Evolutionary conservation across 2,113 vertebrate species (phyloP).

Genomic region (Amphilophus citrinellus): DNA sequence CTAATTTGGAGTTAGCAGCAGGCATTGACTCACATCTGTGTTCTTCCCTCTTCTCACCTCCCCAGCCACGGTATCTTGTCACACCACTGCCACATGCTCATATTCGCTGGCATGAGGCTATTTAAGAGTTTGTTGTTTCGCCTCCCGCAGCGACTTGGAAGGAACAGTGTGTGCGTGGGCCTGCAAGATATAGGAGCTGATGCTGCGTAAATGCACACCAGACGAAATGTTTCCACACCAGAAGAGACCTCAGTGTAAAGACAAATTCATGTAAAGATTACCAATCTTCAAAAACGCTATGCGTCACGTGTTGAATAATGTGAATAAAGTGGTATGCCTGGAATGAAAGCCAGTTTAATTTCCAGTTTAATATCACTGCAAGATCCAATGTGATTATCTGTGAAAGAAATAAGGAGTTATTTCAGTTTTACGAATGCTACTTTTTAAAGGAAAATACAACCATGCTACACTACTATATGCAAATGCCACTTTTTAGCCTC

Average conservation of each 20-base stretch:
- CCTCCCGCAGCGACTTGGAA: slow-evolving; percentile 31
- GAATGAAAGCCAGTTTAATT: too few relatives aligned
- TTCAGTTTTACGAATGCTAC: not conserved
- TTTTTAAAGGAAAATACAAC: not conserved
- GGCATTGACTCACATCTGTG: not conserved
- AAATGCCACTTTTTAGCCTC: too few relatives aligned
- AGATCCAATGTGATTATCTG: not conserved
- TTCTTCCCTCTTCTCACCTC: slow-evolving; percentile 4
- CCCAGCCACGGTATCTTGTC: not conserved
- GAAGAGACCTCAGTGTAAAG: slow-evolving; percentile 46
- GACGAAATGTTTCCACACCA: slow-evolving; percentile 13
- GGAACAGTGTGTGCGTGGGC: not conserved
- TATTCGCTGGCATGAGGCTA: not conserved
- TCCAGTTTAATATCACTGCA: not conserved
- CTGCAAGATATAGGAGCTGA: not conserved
- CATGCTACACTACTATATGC: not conserved
- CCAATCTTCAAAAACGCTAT: not conserved
- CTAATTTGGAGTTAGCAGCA: not conserved
- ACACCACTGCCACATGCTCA: not conserved
- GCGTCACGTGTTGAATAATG: not conserved
- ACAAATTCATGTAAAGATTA: not conserved
- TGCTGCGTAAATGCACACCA: not conserved
- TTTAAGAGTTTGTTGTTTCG: not conserved
- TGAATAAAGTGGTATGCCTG: not conserved
- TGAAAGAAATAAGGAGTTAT: not conserved